Base-by-base conservation (phyloP, 35 echinoderm and acorn worm species). In the Apostichopus parvimensis region DNA sequence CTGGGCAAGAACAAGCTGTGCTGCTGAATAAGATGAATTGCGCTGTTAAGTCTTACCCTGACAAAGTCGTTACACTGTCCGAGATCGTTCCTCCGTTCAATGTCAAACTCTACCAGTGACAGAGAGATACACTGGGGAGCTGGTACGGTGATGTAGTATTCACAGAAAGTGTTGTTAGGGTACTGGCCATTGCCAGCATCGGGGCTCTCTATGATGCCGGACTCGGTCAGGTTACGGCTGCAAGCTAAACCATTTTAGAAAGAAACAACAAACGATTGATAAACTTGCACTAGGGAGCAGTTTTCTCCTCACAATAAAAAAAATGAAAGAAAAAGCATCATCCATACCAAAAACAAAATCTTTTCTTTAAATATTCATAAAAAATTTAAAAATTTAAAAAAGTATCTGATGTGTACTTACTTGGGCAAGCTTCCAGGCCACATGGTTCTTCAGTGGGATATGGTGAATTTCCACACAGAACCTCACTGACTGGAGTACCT, bases 401-500 rank as follows among this genome's bases (percentile, higher is more conserved):
- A 28, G 25, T 25, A 25, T 25, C 25, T 25, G 25, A 78, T 9
- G 25, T 52, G 8, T 11, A 92, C 91, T 92, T 83, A 92, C 91
- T 34, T 34, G 91, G 79, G 73, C 91, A 92, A 20, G 17, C 9
- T 1, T 83, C 91, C 2, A 83, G 52, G 25, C 15, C 79, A 65
- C 91, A 92, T 25, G 58, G 15, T 20, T 65, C 91, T 54, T 14
- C 34, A 53, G 91, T 82, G 15, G 91, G 66, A 61, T 65, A 82
- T 22, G 56, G 21, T 45, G 76, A 55, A 5, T 22, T 62, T 54
- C 80, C 58, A 77, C 91, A 92, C 1, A 82, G 62, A 68, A 7
- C 23, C 1, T 72, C 26, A 21, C 17, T 8, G 1, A 83, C 91
- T 2, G 12, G 55, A 14, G 3, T 18, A 34, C 54, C 12, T 14